Percentiles rank a stretch among this genome's conserved stretches.
phyloP scores from a whole-genome alignment of 2,888 invertebrate species.

The Ophraella communa region DNA sequence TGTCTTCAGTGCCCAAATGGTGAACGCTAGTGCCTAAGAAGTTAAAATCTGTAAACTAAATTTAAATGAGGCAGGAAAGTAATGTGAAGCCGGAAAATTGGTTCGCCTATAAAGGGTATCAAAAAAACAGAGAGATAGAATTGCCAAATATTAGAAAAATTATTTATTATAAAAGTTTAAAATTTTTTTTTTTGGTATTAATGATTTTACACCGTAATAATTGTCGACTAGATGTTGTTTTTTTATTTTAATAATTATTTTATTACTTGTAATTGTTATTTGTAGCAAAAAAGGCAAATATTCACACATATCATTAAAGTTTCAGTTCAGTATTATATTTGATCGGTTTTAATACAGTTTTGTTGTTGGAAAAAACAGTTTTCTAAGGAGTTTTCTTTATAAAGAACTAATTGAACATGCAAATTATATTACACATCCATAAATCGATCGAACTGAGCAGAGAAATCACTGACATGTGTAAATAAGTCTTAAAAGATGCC shows the following conservation, averaged over 20 bases:
- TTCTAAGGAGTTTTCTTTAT: too few relatives aligned
- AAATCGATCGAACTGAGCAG: too few relatives aligned
- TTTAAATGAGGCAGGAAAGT: conserved; percentile 1
- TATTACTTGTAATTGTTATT: too few relatives aligned
- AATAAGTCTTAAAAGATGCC: too few relatives aligned
- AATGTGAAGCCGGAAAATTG: background rate
- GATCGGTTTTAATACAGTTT: too few relatives aligned
- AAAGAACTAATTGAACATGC: too few relatives aligned
- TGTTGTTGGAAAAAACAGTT: too few relatives aligned
- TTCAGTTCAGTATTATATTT: too few relatives aligned
- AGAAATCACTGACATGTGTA: too few relatives aligned
- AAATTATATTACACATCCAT: too few relatives aligned
- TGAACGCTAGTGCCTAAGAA: conserved; percentile 45
- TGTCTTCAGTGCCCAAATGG: conserved; percentile 40
- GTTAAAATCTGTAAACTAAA: background rate
- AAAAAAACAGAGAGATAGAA: conserved; percentile 32
- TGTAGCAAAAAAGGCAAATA: too few relatives aligned
- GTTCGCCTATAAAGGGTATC: conserved; percentile 9
- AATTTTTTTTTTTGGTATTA: background rate
- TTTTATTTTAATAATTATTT: background rate
- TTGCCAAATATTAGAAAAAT: conserved; percentile 44
- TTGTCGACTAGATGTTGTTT: background rate
- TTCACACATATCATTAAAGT: background rate
- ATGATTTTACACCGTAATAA: conserved; percentile 1
- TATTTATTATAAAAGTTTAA: conserved; percentile 39